Evolutionary conservation across 2,113 vertebrate genomes (phyloP).

Genomic region (Mystacornis crossleyi): DNA sequence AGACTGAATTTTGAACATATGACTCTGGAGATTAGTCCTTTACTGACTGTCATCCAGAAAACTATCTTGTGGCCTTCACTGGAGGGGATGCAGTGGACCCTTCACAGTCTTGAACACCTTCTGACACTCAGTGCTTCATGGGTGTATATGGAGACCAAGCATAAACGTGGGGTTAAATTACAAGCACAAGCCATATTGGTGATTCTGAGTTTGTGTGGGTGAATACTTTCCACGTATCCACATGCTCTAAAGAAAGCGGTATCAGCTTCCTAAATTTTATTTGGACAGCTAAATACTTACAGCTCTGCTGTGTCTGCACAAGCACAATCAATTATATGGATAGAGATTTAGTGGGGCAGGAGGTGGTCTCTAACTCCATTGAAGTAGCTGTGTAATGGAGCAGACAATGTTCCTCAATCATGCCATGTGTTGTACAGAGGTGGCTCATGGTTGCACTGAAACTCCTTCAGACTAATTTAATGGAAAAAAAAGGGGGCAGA

Average conservation of each 20-base stretch:
- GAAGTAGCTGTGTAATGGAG: neutral
- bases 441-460: rapidly evolving
- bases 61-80: neutral
- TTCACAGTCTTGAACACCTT: rapidly evolving
- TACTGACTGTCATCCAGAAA: neutral
- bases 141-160: neutral
- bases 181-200: neutral
- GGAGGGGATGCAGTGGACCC: neutral
- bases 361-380: neutral
- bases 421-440: no score
- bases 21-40: neutral
- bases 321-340: neutral
- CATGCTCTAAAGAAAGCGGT: rapidly evolving
- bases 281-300: neutral
- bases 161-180: neutral
- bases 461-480: neutral
- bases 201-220: neutral
- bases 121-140: neutral
- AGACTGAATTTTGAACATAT: neutral
- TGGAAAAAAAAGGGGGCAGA: neutral
- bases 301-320: neutral
- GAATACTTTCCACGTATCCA: neutral
- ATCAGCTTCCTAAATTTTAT: neutral
- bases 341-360: neutral
- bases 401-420: neutral